Evolutionary conservation across 1,140 invertebrate genomes (phyloP).

Genomic region (Cylas formicarius): DNA sequence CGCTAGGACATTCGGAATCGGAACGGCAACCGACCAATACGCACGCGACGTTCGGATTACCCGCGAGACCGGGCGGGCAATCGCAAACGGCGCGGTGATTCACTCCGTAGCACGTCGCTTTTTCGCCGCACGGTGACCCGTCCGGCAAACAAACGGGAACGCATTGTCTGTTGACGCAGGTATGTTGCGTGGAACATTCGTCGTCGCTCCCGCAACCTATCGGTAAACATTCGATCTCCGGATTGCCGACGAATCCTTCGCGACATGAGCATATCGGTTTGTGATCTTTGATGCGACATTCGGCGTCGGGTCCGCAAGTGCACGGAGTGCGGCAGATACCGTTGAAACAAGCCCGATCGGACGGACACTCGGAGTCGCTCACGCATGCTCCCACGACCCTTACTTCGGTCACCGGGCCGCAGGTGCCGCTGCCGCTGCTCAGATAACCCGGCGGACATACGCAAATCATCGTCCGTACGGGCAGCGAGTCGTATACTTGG

Average conservation of each 20-base stretch:
- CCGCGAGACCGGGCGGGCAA: conserved; percentile 70
- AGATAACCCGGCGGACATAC: conserved; percentile 82
- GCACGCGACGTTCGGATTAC: conserved; percentile 72
- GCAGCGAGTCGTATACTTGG: conserved; percentile 68
- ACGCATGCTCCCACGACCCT: conserved; percentile 60
- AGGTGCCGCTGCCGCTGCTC: conserved; percentile 72
- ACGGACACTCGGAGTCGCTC: conserved; percentile 65
- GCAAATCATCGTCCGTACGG: conserved; percentile 82
- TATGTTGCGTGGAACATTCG: conserved; percentile 68
- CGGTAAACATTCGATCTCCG: conserved; percentile 65
- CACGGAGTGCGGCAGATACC: conserved; percentile 75
- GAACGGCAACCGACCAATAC: conserved; percentile 65
- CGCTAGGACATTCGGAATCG: conserved; percentile 66
- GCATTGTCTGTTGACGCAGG: conserved; percentile 70
- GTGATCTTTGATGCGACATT: conserved; percentile 72
- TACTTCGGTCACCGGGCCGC: conserved; percentile 60
- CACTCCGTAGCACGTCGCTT: conserved; percentile 65
- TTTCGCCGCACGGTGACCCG: conserved; percentile 38
- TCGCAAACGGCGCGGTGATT: conserved; percentile 75
- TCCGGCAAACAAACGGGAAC: conserved; percentile 67
- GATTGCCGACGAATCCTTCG: conserved; percentile 72
- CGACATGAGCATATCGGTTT: conserved; percentile 78
- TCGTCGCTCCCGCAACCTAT: conserved; percentile 64
- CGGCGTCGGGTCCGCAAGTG: conserved; percentile 69
- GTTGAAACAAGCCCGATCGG: conserved; percentile 69